Conservation (phyloP, 2,888 invertebrate species). For the Platyscelio sp. region DNA sequence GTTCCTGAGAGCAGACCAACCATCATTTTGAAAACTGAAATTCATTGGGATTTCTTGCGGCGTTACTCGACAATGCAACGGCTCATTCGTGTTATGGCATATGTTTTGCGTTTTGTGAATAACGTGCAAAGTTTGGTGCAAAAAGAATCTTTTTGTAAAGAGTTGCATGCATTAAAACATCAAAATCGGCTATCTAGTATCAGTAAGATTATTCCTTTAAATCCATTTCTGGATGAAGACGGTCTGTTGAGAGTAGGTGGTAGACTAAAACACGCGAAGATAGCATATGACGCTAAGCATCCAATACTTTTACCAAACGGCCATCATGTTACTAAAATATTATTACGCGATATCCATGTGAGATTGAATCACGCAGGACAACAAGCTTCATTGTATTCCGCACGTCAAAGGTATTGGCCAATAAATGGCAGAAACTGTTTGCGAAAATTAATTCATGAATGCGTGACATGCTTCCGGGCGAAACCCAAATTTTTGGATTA, state of each 20-base stretch:
- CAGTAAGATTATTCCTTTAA: background rate
- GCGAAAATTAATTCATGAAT: too few species aligned
- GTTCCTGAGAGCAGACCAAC: background rate
- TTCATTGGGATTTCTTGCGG: background rate
- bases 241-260: constrained; percentile 72
- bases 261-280: constrained; percentile 58
- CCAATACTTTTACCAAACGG: constrained; percentile 71
- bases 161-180: too few species aligned
- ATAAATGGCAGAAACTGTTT: constrained; percentile 70
- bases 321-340: constrained; percentile 70
- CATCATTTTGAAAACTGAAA: background rate
- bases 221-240: constrained; percentile 68
- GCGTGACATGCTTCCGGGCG: constrained; percentile 69
- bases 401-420: constrained; percentile 71
- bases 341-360: constrained; percentile 65
- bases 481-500: constrained; percentile 44
- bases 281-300: constrained; percentile 59
- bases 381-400: constrained; percentile 56
- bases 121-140: too few species aligned
- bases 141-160: too few species aligned
- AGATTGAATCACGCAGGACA: constrained; percentile 67
- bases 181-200: background rate
- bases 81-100: background rate
- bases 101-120: background rate
- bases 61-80: background rate